Conservation (phyloP, 2,888 invertebrate genomes). For the Apodemia hepburni region DNA sequence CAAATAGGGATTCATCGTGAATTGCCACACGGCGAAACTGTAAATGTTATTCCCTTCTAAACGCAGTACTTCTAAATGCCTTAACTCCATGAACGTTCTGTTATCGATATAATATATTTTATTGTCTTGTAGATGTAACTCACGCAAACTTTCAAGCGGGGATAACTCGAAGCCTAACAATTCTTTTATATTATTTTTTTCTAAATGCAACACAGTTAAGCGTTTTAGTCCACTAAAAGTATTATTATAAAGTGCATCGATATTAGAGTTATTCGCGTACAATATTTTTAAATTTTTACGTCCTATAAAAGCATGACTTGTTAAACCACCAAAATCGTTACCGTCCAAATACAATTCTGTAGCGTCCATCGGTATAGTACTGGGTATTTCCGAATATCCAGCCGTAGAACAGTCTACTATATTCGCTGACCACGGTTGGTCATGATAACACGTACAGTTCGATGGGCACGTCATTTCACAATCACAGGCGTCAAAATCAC, state of each 20-base stretch:
- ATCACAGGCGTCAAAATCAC: slow-evolving; percentile 98
- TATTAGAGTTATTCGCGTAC: slow-evolving; percentile 93
- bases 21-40: slow-evolving; percentile 92
- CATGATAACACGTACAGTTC: slow-evolving; percentile 97
- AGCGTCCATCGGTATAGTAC: slow-evolving; percentile 96
- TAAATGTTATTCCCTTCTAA: slow-evolving; percentile 91
- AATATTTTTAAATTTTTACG: slow-evolving; percentile 93
- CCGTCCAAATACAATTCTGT: slow-evolving; percentile 97
- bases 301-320: slow-evolving; percentile 94
- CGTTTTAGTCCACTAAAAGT: slow-evolving; percentile 93
- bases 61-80: slow-evolving; percentile 90
- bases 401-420: slow-evolving; percentile 94
- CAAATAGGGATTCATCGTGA: slow-evolving; percentile 90
- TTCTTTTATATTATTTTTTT: slow-evolving; percentile 90
- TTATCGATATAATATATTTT: slow-evolving; percentile 90
- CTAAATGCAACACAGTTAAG: slow-evolving; percentile 90
- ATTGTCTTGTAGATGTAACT: slow-evolving; percentile 93
- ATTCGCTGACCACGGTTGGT: slow-evolving; percentile 95
- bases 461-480: slow-evolving; percentile 98
- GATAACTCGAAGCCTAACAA: slow-evolving; percentile 91
- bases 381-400: slow-evolving; percentile 90
- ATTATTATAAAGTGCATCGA: slow-evolving; percentile 91
- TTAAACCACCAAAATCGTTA: slow-evolving; percentile 92
- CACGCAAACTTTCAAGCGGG: slow-evolving; percentile 89
- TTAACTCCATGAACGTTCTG: slow-evolving; percentile 89